phyloP scores from a whole-genome alignment of 2,113 vertebrate genomes.

The Cyprinodon tularosa region DNA sequence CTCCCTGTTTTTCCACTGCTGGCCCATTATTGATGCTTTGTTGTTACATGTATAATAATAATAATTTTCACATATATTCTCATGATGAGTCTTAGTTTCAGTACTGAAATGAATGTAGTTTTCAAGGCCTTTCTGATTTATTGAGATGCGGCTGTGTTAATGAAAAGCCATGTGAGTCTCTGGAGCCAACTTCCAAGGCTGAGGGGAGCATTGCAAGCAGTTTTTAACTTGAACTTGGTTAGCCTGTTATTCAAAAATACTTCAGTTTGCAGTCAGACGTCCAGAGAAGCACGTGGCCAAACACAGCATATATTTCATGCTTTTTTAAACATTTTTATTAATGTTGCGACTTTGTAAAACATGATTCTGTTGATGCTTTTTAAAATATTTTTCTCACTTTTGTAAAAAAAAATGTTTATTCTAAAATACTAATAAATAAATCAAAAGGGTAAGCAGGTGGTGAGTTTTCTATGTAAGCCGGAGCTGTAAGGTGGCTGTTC shows the following conservation, averaged over 20 bases:
- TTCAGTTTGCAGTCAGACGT: not conserved
- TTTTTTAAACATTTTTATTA: no score
- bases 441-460: not conserved
- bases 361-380: no score
- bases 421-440: conserved; percentile 42
- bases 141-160: not conserved
- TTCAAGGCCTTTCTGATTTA: not conserved
- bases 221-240: not conserved
- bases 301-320: not conserved
- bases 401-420: not conserved
- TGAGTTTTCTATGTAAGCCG: not conserved
- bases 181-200: not conserved
- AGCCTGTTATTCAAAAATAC: not conserved
- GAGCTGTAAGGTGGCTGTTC: no score
- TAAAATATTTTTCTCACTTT: conserved; percentile 5
- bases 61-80: no score
- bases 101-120: not conserved
- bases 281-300: not conserved
- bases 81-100: not conserved
- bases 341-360: no score
- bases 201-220: not conserved
- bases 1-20: no score
- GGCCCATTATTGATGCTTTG: no score
- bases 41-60: no score
- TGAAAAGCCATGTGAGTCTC: not conserved